Conservation (phyloP, 2,888 invertebrate species). For the Pristionchus maxplancki region DNA sequence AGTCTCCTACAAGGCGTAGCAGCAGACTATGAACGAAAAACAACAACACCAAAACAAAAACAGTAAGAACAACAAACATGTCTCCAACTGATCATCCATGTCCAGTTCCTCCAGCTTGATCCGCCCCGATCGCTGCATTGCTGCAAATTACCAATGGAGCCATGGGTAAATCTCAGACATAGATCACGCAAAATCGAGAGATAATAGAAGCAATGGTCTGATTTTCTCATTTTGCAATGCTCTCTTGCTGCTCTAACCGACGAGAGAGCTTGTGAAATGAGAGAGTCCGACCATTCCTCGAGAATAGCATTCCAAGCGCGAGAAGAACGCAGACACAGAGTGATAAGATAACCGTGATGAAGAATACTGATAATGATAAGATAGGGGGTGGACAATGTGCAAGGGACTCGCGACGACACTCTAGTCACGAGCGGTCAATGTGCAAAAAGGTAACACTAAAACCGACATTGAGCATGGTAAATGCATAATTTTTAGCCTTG, state of each 20-base stretch:
- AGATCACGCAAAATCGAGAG: no score
- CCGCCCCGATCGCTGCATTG: not conserved
- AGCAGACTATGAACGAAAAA: not conserved
- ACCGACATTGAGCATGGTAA: no score
- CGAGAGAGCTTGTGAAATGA: not conserved
- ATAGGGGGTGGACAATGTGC: not conserved
- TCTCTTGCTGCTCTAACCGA: no score
- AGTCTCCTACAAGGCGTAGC: not conserved
- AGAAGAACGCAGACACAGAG: not conserved
- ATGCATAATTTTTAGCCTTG: no score
- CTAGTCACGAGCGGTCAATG: no score
- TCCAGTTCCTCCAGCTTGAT: not conserved
- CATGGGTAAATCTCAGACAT: no score
- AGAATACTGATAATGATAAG: not conserved
- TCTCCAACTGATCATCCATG: slow-evolving; percentile 17
- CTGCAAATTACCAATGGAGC: not conserved
- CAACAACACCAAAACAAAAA: no score
- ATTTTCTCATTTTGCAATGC: no score
- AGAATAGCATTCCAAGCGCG: not conserved
- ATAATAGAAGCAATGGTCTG: no score
- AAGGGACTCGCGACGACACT: not conserved
- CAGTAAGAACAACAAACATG: not conserved
- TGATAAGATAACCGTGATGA: slow-evolving; percentile 36
- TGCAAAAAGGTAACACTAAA: no score
- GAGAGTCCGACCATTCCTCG: not conserved